Base-by-base conservation (phyloP, 2,113 vertebrate species). In the Strix aluco region DNA sequence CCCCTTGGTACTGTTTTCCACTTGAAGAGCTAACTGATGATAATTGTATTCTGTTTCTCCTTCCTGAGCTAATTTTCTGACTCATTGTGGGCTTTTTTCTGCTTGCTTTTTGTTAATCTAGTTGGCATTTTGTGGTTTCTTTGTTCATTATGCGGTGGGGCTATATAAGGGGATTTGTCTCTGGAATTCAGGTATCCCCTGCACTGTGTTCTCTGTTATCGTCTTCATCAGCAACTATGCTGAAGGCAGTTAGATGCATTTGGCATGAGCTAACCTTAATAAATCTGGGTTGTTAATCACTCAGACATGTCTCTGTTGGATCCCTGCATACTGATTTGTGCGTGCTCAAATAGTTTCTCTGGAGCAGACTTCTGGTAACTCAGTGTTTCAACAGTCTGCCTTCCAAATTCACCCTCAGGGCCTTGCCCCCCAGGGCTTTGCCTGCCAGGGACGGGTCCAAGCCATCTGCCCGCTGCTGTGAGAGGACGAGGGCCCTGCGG, bases 171-270 rank as follows among this genome's bases (percentile, higher is more conserved):
- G 81, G 88, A 94, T 94, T 69, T 95, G 92, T 77, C 74, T 97
- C 96, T 97, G 92, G 91, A 97, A 97, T 97, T 95, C 92, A 97
- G 95, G 93, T 97, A 94, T 96, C 74, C 84, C 72, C 91, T 92
- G 92, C 74, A 1, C 70, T 69, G 32, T 52, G 81, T 44, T 85
- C 58, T 46, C 75, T 32, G 82, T 93, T 97, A 96, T 90, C 91
- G 3, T 58, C 91, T 95, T 87, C 95, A 97, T 97, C 95, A 95
- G 94, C 87, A 96, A 29, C 93, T 88, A 55, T 19, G 95, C 91
- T 96, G 91, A 94, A 96, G 95, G 94, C 91, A 66, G 87, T 91
- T 44, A 65, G 92, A 95, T 95, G 81, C 92, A 94, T 92, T 88
- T 89, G 78, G 94, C 91, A 91, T 95, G 95, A 97, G 95, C 95